Conservation (phyloP, 2,797 vertebrate genomes). For the Scarus forsteni region DNA sequence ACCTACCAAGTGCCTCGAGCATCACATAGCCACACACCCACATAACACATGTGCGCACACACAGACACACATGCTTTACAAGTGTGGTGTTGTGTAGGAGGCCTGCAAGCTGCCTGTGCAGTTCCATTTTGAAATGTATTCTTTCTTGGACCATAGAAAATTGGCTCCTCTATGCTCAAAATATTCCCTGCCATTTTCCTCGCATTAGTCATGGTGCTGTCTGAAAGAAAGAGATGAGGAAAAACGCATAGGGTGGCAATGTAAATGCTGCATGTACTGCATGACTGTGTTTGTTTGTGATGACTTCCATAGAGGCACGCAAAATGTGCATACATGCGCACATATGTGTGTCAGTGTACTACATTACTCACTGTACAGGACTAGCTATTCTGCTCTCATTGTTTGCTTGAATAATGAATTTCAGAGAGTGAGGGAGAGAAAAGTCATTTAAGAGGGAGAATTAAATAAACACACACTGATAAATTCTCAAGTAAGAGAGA, state of each 20-base stretch:
- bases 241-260: constrained; percentile 29
- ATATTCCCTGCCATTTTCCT: constrained; percentile 63
- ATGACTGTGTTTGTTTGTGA: constrained; percentile 41
- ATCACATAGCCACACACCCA: constrained; percentile 48
- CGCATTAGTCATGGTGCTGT: constrained; percentile 63
- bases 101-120: constrained; percentile 53
- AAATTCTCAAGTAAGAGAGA: constrained; percentile 66
- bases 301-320: constrained; percentile 11
- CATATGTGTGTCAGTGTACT: constrained; percentile 12
- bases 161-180: constrained; percentile 55
- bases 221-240: constrained; percentile 46
- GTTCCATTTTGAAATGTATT: constrained; percentile 66
- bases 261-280: constrained; percentile 48
- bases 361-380: constrained; percentile 13
- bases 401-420: constrained; percentile 57
- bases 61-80: constrained; percentile 53
- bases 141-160: constrained; percentile 66
- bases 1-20: constrained; percentile 57
- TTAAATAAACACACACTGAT: constrained; percentile 71
- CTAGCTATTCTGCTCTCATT: constrained; percentile 32
- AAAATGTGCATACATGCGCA: not conserved
- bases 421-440: constrained; percentile 26
- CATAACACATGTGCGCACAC: constrained; percentile 52
- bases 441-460: constrained; percentile 59
- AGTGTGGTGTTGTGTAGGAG: constrained; percentile 64